Evolutionary conservation across 2,888 invertebrate genomes (phyloP).

Genomic region (Spisula subtruncata): DNA sequence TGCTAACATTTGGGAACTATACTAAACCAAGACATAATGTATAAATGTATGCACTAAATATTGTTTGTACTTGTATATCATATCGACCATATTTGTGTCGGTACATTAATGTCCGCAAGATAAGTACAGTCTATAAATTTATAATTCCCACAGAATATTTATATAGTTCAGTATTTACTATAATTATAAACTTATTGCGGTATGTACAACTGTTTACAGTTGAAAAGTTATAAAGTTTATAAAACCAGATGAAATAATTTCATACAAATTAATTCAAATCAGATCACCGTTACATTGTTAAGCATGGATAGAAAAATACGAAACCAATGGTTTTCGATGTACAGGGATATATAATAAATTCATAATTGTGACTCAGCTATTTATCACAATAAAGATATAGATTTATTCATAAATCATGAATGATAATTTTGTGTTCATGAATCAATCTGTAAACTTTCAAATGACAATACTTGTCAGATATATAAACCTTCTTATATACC

Average conservation of each 20-base stretch:
- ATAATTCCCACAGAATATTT: background rate
- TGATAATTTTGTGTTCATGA: no score
- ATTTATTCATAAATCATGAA: no score
- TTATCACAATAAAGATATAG: no score
- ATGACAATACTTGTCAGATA: no score
- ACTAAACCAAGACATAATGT: no score
- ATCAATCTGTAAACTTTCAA: no score
- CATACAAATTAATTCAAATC: background rate
- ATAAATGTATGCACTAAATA: background rate
- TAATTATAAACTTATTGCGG: background rate
- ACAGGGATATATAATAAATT: no score
- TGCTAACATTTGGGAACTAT: no score
- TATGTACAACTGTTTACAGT: background rate
- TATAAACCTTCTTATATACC: no score
- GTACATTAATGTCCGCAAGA: background rate
- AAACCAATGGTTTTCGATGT: background rate
- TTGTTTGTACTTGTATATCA: background rate
- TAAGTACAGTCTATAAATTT: background rate
- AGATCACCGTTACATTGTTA: background rate
- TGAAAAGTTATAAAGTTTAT: slow-evolving; percentile 13
- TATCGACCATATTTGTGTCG: background rate
- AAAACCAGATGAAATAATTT: background rate
- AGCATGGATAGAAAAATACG: background rate
- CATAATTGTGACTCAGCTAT: no score
- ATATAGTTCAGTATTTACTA: background rate